Evolutionary conservation across 2,113 vertebrate genomes (phyloP).

Genomic region (Catharus bicknelli): DNA sequence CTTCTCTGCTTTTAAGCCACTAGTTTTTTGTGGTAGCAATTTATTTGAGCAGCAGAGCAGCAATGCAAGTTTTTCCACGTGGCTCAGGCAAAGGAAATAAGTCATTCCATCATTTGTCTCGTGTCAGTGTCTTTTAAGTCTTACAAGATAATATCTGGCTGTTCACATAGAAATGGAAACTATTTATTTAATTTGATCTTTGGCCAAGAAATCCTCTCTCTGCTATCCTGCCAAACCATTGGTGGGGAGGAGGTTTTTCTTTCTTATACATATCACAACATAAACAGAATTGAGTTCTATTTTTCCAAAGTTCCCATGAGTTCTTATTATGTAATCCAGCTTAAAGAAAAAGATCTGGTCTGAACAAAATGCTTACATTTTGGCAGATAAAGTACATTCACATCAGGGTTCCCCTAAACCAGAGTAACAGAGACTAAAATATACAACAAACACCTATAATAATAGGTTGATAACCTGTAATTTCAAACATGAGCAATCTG

Average conservation of each 20-base stretch:
- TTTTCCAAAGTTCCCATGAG: not conserved
- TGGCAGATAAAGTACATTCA: not conserved
- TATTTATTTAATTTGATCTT: not conserved
- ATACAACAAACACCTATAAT: not conserved
- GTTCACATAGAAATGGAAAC: not conserved
- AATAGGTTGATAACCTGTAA: not conserved
- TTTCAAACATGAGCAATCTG: not conserved
- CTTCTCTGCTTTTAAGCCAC: not conserved
- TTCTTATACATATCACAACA: not conserved
- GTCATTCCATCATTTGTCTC: not conserved
- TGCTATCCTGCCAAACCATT: not conserved
- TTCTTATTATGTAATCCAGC: not conserved
- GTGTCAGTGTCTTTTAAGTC: not conserved
- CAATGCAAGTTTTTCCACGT: not conserved
- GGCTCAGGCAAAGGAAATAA: not conserved
- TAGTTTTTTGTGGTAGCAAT: fast-evolving
- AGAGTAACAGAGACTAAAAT: not conserved
- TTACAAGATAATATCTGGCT: not conserved
- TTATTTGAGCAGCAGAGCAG: not conserved
- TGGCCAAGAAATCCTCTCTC: not conserved
- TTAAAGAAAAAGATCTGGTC: not conserved
- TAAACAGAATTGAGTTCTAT: not conserved
- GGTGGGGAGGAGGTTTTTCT: not conserved
- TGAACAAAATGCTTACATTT: not conserved
- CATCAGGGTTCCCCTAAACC: not conserved